Conservation (phyloP, 2,113 vertebrate genomes). For the Dasypus novemcinctus region DNA sequence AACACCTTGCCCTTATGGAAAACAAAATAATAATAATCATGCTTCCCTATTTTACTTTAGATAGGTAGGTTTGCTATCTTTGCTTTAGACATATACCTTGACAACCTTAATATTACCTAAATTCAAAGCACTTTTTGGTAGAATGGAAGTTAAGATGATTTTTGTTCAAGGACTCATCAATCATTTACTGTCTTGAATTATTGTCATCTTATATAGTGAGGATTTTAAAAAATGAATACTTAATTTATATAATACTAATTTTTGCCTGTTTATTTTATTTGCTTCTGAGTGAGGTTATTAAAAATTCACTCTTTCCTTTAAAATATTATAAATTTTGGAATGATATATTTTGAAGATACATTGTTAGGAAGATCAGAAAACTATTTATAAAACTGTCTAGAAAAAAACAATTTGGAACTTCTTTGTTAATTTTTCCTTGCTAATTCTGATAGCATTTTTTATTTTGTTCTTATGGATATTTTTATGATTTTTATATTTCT, state of each 20-base stretch:
- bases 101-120: background rate
- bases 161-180: background rate
- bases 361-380: background rate
- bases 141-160: background rate
- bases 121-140: background rate
- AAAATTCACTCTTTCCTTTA: background rate
- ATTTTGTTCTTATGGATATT: background rate
- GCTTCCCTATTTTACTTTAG: background rate
- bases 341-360: background rate
- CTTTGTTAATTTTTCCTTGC: background rate
- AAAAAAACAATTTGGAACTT: background rate
- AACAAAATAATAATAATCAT: no score
- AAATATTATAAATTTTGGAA: background rate
- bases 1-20: background rate
- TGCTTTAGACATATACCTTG: background rate
- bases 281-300: background rate
- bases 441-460: background rate
- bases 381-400: no score
- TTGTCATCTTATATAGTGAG: no score
- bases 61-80: background rate
- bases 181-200: background rate
- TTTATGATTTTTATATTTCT: background rate
- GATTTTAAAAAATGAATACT: background rate
- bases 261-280: background rate
- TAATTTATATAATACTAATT: background rate